Base-by-base conservation (phyloP, 2,797 vertebrate species). In the Peromyscus eremicus region DNA sequence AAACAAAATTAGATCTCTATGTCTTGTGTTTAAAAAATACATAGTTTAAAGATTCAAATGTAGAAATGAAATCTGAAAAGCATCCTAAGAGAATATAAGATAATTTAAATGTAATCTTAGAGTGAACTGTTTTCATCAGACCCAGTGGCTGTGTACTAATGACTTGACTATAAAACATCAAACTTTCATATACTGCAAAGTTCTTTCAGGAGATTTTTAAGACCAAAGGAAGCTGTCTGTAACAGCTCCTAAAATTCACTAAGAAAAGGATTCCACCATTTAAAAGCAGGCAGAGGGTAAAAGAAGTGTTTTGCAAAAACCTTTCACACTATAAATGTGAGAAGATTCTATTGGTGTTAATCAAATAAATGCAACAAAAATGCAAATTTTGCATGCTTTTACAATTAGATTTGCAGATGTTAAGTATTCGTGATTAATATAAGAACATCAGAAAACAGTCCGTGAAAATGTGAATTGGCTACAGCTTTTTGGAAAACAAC, bases 1-100 rank as follows among this genome's bases (percentile, higher is more conserved):
- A 94, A 91, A 91, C 60, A 89, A 92, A 95, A 95, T 95, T 91
- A 93, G 37, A 92, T 82, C 7, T 25, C 79, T 52, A 66, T 46
- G 80, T 66, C 40, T 25, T 91, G 29, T 93, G 82, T 73, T 89
- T 62, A 89, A 92, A 89, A 77, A 49, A 68, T 55, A 16, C 4
- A 40, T 29, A 91, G 29, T 79, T 43, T 76, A 90, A 88, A 82
- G 25, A 86, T 14, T 82, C 89, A 62, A 60, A 85, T 80, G 46
- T 75, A 79, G 90, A 96, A 90, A 43, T 9, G 77, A 91, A 94
- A 80, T 40, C 92, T 49, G 55, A 93, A 96, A 94, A 80, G 2
- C 6, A 29, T 68, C 70, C 86, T 92, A 87, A 79, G 70, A 87
- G 92, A 29, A 83, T 86, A 62, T 8, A 84, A 89, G 16, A 85